Evolutionary conservation across 2,113 vertebrate genomes (phyloP).

Genomic region (Lepus europaeus): DNA sequence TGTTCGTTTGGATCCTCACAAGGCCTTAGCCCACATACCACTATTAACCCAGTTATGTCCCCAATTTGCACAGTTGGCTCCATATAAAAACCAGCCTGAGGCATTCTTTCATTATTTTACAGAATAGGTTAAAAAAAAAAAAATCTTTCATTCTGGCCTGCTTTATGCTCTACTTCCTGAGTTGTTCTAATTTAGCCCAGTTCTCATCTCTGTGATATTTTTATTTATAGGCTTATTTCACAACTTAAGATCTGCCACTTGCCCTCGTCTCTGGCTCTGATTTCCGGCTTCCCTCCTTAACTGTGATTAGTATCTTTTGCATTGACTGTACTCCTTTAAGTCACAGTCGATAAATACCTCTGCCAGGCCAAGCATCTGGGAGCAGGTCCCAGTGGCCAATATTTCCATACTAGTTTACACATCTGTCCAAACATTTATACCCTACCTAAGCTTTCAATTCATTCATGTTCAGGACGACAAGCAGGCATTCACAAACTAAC

Average conservation of each 20-base stretch:
- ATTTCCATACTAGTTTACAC: not conserved
- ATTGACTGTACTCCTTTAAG: not conserved
- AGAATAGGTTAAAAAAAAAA: not conserved
- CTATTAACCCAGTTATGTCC: slow-evolving; percentile 7
- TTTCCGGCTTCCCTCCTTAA: slow-evolving; percentile 41
- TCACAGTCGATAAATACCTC: not conserved
- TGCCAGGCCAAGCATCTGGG: not conserved
- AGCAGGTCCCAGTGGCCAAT: not conserved
- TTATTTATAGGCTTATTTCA: slow-evolving; percentile 38
- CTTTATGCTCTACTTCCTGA: slow-evolving; percentile 23
- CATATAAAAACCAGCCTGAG: not conserved
- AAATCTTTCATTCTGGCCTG: slow-evolving; percentile 14
- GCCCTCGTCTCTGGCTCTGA: not conserved
- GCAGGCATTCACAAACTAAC: not conserved
- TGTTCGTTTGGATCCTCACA: not conserved
- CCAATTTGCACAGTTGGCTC: slow-evolving; percentile 4
- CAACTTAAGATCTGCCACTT: not conserved
- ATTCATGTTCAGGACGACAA: slow-evolving; percentile 23
- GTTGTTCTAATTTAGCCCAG: slow-evolving; percentile 14
- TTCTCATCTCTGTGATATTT: slow-evolving; percentile 13
- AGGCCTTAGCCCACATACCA: not conserved
- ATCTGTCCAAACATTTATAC: not conserved
- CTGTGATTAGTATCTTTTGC: not conserved
- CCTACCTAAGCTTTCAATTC: not conserved
- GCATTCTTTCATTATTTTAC: not conserved